Evolutionary conservation across 2,888 invertebrate species (phyloP).

Genomic region (Gastracanthus pulcherrimus): DNA sequence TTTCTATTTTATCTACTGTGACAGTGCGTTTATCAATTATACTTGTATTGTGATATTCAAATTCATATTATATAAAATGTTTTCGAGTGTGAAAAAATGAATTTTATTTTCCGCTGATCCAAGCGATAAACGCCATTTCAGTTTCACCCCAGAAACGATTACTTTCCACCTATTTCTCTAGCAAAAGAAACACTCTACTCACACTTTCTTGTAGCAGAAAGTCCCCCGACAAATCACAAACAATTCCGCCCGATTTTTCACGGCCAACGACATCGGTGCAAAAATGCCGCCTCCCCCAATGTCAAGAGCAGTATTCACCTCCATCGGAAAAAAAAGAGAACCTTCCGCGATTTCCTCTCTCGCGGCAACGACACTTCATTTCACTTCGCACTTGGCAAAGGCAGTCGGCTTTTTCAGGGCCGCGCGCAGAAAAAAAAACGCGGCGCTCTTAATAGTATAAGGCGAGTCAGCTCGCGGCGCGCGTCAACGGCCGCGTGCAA

Average conservation of each 20-base stretch:
- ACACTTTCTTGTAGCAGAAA: neutral
- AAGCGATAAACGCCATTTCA: too few relatives aligned
- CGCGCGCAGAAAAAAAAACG: neutral
- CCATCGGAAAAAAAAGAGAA: neutral
- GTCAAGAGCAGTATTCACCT: neutral
- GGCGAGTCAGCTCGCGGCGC: neutral
- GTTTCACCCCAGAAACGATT: too few relatives aligned
- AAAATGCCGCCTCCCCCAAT: neutral
- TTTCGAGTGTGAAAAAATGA: too few relatives aligned
- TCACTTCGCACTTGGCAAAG: neutral
- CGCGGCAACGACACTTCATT: neutral
- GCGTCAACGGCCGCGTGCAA: constrained; percentile 47
- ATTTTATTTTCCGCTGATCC: too few relatives aligned
- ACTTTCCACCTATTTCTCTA: too few relatives aligned
- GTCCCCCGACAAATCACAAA: neutral
- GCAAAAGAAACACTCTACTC: neutral
- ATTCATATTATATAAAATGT: too few relatives aligned
- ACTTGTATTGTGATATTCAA: too few relatives aligned
- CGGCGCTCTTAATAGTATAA: neutral
- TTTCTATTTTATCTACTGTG: too few relatives aligned
- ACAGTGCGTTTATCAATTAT: too few relatives aligned
- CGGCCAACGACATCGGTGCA: neutral
- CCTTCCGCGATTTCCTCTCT: neutral
- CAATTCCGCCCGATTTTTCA: neutral
- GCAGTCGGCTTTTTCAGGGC: neutral